Evolutionary conservation across 1,140 invertebrate species (phyloP).

Genomic region (Diachasmimorpha longicaudata): DNA sequence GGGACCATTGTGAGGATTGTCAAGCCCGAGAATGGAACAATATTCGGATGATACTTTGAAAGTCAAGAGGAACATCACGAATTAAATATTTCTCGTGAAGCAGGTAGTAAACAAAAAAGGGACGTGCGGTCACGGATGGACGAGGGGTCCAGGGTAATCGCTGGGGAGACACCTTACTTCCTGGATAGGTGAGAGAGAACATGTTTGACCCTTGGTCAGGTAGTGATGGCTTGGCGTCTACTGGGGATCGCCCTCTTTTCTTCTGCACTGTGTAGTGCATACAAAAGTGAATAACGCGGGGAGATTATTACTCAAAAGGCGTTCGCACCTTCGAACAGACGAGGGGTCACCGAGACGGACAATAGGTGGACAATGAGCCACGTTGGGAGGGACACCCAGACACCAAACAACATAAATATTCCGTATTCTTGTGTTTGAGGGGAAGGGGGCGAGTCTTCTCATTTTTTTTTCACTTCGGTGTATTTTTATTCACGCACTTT

Average conservation of each 20-base stretch:
- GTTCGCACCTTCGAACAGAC: conserved; percentile 55
- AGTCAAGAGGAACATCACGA: not conserved
- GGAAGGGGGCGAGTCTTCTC: not conserved
- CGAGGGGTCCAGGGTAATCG: conserved; percentile 4
- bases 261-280: conserved; percentile 22
- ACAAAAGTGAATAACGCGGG: conserved; percentile 47
- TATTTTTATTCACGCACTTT: not conserved
- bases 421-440: conserved; percentile 21
- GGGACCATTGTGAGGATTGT: not conserved
- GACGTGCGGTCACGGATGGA: not conserved
- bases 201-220: conserved; percentile 58
- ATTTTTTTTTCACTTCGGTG: not conserved
- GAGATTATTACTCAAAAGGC: conserved; percentile 61
- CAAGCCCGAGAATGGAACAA: not conserved
- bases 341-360: conserved; percentile 53
- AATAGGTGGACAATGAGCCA: conserved; percentile 55
- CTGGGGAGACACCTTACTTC: conserved; percentile 41
- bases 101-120: conserved; percentile 17
- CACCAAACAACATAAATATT: conserved; percentile 63
- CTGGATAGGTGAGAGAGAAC: conserved; percentile 17
- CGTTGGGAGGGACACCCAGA: conserved; percentile 54
- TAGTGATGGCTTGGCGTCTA: conserved; percentile 40
- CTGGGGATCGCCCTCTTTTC: not conserved
- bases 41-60: not conserved
- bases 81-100: not conserved